Percentiles rank a stretch among this genome's conserved stretches.
Conservation (phyloP, 2,888 invertebrate genomes). For the Lasioglossum vierecki region DNA sequence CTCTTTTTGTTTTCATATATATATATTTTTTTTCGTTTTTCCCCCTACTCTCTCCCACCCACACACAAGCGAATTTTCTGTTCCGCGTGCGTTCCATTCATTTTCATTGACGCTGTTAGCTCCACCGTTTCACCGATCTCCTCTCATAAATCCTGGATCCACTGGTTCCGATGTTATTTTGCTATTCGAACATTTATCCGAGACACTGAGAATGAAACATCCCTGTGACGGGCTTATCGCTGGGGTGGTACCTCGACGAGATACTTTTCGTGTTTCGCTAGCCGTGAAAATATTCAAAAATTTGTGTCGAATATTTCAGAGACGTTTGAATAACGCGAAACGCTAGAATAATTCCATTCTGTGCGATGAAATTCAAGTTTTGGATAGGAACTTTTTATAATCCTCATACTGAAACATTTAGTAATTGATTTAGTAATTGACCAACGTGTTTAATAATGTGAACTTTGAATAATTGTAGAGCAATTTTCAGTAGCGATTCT, state of each 20-base stretch:
- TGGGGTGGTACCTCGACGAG: conserved; percentile 16
- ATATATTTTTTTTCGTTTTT: not conserved
- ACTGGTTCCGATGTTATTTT: conserved; percentile 35
- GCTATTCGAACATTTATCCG: conserved; percentile 8
- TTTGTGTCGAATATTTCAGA: conserved; percentile 32
- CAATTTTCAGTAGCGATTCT: too few species aligned
- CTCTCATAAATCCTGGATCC: not conserved
- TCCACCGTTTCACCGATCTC: not conserved
- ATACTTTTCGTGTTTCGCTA: not conserved
- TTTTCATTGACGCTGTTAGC: conserved; percentile 52
- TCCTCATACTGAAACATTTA: too few species aligned
- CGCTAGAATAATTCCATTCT: too few species aligned
- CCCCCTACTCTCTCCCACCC: too few species aligned
- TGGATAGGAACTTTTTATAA: too few species aligned
- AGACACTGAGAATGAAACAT: conserved; percentile 21
- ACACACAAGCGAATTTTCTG: not conserved
- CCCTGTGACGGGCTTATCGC: conserved; percentile 60
- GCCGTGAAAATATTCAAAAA: conserved; percentile 1
- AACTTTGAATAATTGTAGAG: too few species aligned
- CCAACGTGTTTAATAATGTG: too few species aligned
- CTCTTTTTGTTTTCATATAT: not conserved
- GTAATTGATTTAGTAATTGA: too few species aligned
- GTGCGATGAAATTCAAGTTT: too few species aligned
- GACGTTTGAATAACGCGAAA: too few species aligned
- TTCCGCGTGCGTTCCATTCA: conserved; percentile 44